These are phyloP conservation scores for Drosophila miranda DNA, from an alignment of 1,140 invertebrate species.

Conservation along the genomic window DNA sequence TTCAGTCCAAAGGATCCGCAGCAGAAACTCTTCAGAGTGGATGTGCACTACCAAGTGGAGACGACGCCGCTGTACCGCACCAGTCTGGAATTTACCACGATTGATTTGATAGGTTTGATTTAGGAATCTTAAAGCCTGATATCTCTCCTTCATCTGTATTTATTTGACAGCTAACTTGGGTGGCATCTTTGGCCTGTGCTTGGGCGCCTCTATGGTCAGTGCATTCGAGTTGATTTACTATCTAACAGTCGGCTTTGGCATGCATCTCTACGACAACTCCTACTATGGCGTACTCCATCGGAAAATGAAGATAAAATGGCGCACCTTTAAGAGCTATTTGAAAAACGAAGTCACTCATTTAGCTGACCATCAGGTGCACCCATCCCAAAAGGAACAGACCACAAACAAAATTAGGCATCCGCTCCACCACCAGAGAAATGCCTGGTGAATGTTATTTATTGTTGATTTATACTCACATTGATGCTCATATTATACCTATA, in stretches of 20 bases:
- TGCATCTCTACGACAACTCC: constrained; percentile 67
- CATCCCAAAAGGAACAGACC: background rate
- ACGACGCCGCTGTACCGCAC: constrained; percentile 62
- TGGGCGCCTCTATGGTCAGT: constrained; percentile 82
- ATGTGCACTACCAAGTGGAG: constrained; percentile 75
- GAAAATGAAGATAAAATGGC: constrained; percentile 29
- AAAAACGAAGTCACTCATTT: constrained; percentile 47
- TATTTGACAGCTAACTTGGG: constrained; percentile 69
- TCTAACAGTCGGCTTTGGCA: constrained; percentile 67
- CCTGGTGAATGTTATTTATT: constrained; percentile 38
- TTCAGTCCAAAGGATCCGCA: constrained; percentile 26
- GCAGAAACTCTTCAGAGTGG: constrained; percentile 55
- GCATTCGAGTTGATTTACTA: constrained; percentile 81
- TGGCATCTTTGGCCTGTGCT: constrained; percentile 80
- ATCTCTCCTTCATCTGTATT: background rate
- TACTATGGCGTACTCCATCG: constrained; percentile 47
- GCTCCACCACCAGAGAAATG: constrained; percentile 42
- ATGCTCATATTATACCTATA: constrained; percentile 1
- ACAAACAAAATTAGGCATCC: constrained; percentile 45
- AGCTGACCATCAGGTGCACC: constrained; percentile 8
- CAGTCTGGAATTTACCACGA: constrained; percentile 65
- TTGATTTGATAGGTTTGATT: constrained; percentile 64
- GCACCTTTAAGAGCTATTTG: constrained; percentile 35
- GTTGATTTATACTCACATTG: background rate
- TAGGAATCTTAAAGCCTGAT: too few species aligned